These are phyloP conservation scores for Synaphobranchus kaupii DNA, from an alignment of 2,797 vertebrate species.

Conservation along the genomic window DNA sequence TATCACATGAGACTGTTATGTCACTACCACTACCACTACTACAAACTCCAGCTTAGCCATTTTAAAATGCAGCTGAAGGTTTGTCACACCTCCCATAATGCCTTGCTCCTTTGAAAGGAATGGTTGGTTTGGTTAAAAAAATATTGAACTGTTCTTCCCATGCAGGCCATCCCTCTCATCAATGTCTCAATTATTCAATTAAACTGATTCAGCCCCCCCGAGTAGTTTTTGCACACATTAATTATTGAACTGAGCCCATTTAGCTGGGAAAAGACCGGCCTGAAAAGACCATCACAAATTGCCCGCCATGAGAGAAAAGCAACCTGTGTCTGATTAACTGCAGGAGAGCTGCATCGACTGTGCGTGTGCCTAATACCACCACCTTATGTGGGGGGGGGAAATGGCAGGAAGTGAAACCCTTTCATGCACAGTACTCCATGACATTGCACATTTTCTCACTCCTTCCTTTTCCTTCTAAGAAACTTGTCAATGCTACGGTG, in stretches of 20 bases:
- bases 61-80: neutral
- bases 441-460: neutral
- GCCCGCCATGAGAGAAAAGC: neutral
- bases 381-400: neutral
- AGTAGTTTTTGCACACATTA: constrained; percentile 22
- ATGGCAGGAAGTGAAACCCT: neutral
- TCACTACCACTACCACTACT: too few relatives aligned
- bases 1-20: constrained; percentile 30
- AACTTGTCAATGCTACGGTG: neutral
- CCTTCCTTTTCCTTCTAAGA: neutral
- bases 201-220: constrained; percentile 28
- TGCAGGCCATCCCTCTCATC: constrained; percentile 1
- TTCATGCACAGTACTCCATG: neutral
- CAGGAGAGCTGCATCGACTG: neutral
- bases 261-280: constrained; percentile 13
- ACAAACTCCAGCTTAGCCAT: neutral
- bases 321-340: constrained; percentile 1
- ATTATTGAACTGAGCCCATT: constrained; percentile 37
- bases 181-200: constrained; percentile 34
- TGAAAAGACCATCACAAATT: constrained; percentile 25
- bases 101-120: neutral
- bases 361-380: neutral
- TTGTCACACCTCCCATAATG: neutral
- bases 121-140: neutral
- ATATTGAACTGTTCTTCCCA: neutral